Evolutionary conservation across 2,113 vertebrate genomes (phyloP).

Genomic region (Pica pica): DNA sequence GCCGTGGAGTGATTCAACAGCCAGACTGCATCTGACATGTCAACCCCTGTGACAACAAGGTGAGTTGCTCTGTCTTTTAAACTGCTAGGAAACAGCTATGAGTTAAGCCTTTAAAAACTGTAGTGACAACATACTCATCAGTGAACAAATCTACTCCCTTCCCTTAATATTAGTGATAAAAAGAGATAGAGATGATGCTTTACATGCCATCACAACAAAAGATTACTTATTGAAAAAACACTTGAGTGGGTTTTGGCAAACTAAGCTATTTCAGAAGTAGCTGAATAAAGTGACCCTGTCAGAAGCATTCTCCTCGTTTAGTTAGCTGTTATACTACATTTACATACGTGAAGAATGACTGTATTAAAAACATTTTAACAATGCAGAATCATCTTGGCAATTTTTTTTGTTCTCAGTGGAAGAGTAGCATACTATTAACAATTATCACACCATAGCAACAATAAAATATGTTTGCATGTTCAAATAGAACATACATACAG

Average conservation of each 20-base stretch:
- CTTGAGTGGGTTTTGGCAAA: not conserved
- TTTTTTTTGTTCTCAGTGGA: not conserved
- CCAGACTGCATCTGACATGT: not conserved
- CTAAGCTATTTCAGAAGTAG: not conserved
- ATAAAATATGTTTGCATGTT: not conserved
- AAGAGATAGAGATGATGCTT: not conserved
- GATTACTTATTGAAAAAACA: not conserved
- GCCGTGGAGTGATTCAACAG: not conserved
- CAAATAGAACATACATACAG: not conserved
- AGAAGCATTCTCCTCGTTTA: not conserved
- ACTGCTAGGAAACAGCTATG: not conserved
- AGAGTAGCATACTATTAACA: not conserved
- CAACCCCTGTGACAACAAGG: not conserved
- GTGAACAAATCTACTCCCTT: not conserved
- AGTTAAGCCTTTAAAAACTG: not conserved
- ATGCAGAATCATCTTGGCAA: not conserved
- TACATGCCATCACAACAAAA: not conserved
- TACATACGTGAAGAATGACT: not conserved
- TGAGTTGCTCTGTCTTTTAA: not conserved
- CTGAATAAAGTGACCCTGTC: slow-evolving; percentile 13
- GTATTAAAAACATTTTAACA: not conserved
- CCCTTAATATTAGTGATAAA: not conserved
- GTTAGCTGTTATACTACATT: not conserved
- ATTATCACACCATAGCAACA: not conserved
- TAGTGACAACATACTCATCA: not conserved